Base-by-base conservation (phyloP, 2,888 invertebrate species). In the Argyra leucocephala region DNA sequence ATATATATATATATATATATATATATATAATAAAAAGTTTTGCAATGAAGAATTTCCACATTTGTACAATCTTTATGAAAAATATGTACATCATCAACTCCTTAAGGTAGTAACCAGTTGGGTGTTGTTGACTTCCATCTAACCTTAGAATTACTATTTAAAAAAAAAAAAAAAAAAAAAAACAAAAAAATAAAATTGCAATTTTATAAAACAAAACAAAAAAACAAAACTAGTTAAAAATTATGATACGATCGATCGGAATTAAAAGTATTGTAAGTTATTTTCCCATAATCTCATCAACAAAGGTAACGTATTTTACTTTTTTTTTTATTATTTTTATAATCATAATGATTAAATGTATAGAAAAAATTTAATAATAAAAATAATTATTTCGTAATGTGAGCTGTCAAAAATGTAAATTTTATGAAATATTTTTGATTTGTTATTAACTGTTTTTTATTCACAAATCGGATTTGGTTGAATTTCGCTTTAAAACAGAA, bases 211-310 rank as follows among this genome's bases (percentile, higher is more conserved):
- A n/a, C 12, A 18, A 18, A 48, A 48, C 12, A 48, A 37, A 37
- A 37, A 3, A 37, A 37, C 5, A 37, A 48, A 48, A 48, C 48
- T 48, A 48, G 48, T 48, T 48, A 18, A 48, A 48, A 48, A 48
- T 48, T 48, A 48, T 48, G 48, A 48, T 48, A 48, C 48, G 48
- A 48, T 48, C 48, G 48, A 48, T 48, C 15, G 12, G 48, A 48
- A 48, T 48, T 48, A 48, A 48, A 18, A 48, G 18, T 48, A 48
- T 18, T 48, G 48, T n/a, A 15, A 48, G 48, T 48, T 48, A 48
- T 48, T 48, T 48, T 48, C 48, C 48, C 48, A 48, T 48, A 48
- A 48, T 48, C 48, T 48, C 48, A 48, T 48, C 48, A 48, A 48
- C 48, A 48, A 48, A 48, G 48, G 48, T 48, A 48, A n/a, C n/a